A percentile compares a stretch with the other conserved stretches of the same genome.
phyloP scores from a whole-genome alignment of 2,113 vertebrate genomes.

The Struthidea cinerea region DNA sequence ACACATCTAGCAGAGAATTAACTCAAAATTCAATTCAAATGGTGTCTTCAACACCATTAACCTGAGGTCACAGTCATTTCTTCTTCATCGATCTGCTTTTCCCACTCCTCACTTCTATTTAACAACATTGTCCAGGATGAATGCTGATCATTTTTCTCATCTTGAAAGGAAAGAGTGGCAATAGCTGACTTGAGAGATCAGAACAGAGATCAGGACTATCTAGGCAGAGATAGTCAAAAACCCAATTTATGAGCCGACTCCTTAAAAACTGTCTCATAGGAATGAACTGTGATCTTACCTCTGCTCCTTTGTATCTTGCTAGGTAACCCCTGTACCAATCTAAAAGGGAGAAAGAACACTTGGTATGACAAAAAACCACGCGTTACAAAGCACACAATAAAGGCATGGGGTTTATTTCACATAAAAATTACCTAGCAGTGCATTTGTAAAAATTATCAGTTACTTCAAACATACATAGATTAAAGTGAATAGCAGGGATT shows the following conservation, averaged over 20 bases:
- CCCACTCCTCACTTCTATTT: neutral
- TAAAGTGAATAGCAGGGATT: neutral
- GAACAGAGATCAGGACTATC: neutral
- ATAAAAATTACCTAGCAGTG: neutral
- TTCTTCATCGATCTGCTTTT: neutral
- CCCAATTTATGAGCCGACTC: fast-evolving
- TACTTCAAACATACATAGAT: neutral
- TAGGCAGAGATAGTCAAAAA: neutral
- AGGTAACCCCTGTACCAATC: slow-evolving; percentile 91
- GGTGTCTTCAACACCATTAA: neutral
- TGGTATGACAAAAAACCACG: neutral
- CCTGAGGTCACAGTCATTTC: neutral
- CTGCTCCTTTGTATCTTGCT: slow-evolving; percentile 79
- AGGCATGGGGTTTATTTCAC: neutral
- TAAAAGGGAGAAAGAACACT: slow-evolving; percentile 65
- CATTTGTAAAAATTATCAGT: neutral
- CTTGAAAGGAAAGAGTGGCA: neutral
- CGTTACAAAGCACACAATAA: neutral
- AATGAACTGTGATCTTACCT: slow-evolving; percentile 71
- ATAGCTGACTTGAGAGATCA: neutral
- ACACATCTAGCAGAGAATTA: neutral
- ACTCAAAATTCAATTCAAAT: neutral
- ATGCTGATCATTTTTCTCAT: neutral
- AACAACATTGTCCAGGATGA: neutral
- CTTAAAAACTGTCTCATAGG: neutral